A percentile compares a stretch with the other conserved stretches of the same genome.
Evolutionary conservation across 2,113 vertebrate genomes (phyloP).

Genomic region (Cariama cristata): DNA sequence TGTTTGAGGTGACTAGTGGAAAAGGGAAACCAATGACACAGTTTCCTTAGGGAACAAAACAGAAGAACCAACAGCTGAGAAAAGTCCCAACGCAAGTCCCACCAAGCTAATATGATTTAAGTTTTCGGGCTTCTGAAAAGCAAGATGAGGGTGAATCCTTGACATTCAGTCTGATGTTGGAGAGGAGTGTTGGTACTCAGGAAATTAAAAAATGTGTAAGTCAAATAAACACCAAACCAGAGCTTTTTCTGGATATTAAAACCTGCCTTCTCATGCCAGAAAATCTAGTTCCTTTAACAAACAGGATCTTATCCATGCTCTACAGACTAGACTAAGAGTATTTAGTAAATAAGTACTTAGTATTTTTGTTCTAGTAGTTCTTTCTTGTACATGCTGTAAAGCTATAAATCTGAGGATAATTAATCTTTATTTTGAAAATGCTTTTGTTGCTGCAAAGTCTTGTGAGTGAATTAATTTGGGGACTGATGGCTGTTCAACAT

Average conservation of each 20-base stretch:
- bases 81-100: background rate
- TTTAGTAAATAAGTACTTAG: background rate
- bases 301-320: background rate
- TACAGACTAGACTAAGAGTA: background rate
- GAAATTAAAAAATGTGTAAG: background rate
- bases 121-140: background rate
- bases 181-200: background rate
- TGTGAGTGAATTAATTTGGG: background rate
- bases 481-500: background rate
- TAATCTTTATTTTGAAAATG: background rate
- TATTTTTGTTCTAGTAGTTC: background rate
- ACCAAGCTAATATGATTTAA: background rate
- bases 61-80: background rate
- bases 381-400: background rate
- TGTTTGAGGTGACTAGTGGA: background rate
- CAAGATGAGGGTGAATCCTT: background rate
- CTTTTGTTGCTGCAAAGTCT: background rate
- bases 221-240: background rate
- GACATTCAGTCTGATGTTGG: background rate
- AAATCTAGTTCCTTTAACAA: background rate
- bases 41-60: background rate
- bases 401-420: background rate
- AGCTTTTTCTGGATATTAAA: background rate
- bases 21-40: background rate
- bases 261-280: background rate